These are phyloP conservation scores for Pelagia noctiluca DNA, from an alignment of 30 jellyfish, hydroid and myxozoan genomes.

Conservation along the genomic window DNA sequence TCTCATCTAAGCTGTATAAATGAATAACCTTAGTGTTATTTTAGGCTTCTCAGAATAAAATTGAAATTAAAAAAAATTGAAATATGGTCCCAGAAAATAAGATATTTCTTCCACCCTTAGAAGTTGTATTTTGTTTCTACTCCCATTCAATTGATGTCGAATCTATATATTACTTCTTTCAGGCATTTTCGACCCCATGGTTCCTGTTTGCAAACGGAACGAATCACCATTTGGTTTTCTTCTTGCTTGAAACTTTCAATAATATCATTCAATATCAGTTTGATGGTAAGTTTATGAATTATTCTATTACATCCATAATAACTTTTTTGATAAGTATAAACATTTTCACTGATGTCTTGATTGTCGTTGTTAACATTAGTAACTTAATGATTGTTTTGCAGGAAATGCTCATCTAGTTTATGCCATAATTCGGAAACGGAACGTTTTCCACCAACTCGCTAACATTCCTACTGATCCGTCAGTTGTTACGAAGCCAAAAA, in stretches of 20 bases:
- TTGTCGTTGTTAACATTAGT: constrained; percentile 7
- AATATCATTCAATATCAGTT: constrained; percentile 93
- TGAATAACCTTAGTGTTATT: too few species aligned
- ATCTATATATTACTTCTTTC: background rate
- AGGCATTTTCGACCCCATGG: constrained; percentile 99
- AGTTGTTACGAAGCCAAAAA: constrained; percentile 74
- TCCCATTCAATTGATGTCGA: background rate
- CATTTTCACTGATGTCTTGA: background rate
- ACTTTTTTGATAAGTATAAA: background rate
- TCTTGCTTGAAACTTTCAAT: constrained; percentile 92
- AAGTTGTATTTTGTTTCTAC: too few species aligned
- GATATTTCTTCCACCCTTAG: too few species aligned
- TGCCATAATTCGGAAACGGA: constrained; percentile 95
- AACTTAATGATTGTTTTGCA: constrained; percentile 4
- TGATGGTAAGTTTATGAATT: constrained; percentile 72
- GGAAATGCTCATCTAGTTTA: constrained; percentile 97
- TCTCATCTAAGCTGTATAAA: too few species aligned
- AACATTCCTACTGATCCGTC: constrained; percentile 96
- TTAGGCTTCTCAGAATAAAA: too few species aligned
- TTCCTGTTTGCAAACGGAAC: constrained; percentile 92
- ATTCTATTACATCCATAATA: background rate
- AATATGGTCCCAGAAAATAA: too few species aligned
- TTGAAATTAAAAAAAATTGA: too few species aligned
- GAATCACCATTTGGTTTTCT: constrained; percentile 89
- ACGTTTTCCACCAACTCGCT: constrained; percentile 95